These are phyloP conservation scores for Podarcis siculus DNA, from an alignment of 2,797 vertebrate genomes.

Conservation along the genomic window DNA sequence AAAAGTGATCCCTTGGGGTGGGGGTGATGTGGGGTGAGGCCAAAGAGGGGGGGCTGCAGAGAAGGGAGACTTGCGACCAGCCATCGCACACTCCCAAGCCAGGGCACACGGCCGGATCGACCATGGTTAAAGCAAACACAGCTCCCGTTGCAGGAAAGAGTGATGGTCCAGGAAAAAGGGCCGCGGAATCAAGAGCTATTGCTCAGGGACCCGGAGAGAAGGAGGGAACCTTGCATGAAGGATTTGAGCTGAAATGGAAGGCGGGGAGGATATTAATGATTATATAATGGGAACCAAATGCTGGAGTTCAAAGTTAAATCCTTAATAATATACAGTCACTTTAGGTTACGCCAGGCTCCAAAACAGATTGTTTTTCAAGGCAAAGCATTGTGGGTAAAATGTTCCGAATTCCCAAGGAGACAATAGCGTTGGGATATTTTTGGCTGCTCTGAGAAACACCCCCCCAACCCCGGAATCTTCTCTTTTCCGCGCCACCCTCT, in stretches of 20 bases:
- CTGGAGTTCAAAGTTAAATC: constrained; percentile 72
- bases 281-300: constrained; percentile 81
- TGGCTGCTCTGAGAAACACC: background rate
- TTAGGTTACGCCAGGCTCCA: constrained; percentile 60
- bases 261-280: constrained; percentile 77
- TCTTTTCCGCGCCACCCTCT: constrained; percentile 20
- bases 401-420: constrained; percentile 68
- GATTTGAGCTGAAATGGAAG: constrained; percentile 62
- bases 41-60: background rate
- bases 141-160: constrained; percentile 55
- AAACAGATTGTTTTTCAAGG: constrained; percentile 71
- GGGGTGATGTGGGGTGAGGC: background rate
- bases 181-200: constrained; percentile 22
- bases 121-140: constrained; percentile 3
- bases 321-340: constrained; percentile 64
- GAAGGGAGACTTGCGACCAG: rapidly evolving
- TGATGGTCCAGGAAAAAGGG: constrained; percentile 51
- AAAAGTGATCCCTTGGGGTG: background rate
- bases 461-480: background rate
- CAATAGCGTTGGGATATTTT: constrained; percentile 57
- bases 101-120: constrained; percentile 42
- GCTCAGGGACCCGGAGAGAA: constrained; percentile 43
- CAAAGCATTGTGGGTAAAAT: constrained; percentile 67
- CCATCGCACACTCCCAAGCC: constrained; percentile 17
- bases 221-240: constrained; percentile 47